phyloP scores from a whole-genome alignment of 2,797 vertebrate genomes.

The Neosilurus mollespiculum region DNA sequence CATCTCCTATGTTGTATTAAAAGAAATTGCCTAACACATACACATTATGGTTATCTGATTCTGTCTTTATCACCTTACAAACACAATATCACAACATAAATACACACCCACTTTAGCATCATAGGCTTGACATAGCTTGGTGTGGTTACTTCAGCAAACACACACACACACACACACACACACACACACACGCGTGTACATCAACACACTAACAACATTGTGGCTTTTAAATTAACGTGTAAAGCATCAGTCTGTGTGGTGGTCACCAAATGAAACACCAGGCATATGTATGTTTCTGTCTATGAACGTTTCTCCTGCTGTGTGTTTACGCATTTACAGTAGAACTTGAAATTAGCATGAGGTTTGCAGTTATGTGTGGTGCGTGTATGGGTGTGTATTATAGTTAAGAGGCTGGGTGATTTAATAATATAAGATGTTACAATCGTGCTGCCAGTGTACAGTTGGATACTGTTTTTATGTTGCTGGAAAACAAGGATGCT shows the following conservation, averaged over 20 bases:
- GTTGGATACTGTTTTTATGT: background rate
- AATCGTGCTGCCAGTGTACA: background rate
- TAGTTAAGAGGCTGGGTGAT: background rate
- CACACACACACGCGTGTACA: background rate
- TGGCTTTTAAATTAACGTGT: background rate
- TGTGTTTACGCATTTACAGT: constrained; percentile 10
- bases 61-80: background rate
- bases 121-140: background rate
- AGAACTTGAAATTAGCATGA: constrained; percentile 17
- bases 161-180: background rate
- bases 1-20: background rate
- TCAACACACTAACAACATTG: background rate
- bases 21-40: constrained; percentile 2
- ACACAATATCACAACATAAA: background rate
- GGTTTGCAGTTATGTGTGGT: constrained; percentile 9
- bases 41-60: background rate
- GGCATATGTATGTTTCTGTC: constrained; percentile 2
- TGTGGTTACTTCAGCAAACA: background rate
- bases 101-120: background rate
- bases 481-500: background rate
- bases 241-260: constrained; percentile 24
- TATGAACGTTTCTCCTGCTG: constrained; percentile 2
- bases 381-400: constrained; percentile 5
- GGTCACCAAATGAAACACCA: constrained; percentile 25
- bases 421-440: background rate